Conservation (phyloP, 2,888 invertebrate genomes). For the Heliconius cydno region DNA sequence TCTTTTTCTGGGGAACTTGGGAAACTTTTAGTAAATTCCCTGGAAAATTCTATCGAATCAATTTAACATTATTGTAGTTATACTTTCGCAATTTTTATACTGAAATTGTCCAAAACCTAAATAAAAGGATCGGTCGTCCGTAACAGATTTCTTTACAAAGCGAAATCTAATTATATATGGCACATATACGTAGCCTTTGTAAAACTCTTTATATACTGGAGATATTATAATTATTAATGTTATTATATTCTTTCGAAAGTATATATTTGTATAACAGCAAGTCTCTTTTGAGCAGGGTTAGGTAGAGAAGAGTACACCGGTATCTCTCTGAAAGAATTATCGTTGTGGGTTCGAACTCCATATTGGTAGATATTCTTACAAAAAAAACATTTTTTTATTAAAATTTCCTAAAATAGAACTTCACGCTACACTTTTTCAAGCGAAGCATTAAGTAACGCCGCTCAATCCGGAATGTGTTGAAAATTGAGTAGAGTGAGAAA, state of each 20-base stretch:
- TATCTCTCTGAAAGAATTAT: too few relatives aligned
- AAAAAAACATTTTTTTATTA: too few relatives aligned
- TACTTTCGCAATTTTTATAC: conserved; percentile 39
- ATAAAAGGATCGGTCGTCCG: conserved; percentile 29
- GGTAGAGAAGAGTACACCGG: too few relatives aligned
- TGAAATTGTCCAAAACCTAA: conserved; percentile 36
- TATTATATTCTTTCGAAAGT: background rate
- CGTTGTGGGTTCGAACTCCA: too few relatives aligned
- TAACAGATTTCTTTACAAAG: conserved; percentile 41
- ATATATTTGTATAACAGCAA: background rate
- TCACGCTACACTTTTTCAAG: too few relatives aligned
- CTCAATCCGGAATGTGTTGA: background rate
- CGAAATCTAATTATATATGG: conserved; percentile 43
- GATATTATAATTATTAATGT: background rate
- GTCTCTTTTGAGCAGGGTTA: too few relatives aligned
- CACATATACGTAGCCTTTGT: conserved; percentile 24
- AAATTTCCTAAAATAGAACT: too few relatives aligned
- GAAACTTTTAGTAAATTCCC: background rate
- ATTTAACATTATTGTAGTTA: conserved; percentile 33
- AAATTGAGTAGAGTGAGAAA: too few relatives aligned
- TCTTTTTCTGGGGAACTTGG: background rate
- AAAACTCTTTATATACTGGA: conserved; percentile 16
- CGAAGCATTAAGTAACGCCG: too few relatives aligned
- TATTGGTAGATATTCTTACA: too few relatives aligned
- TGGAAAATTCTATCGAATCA: conserved; percentile 24